Evolutionary conservation across 2,797 vertebrate genomes (phyloP).

Genomic region (Silurus lanzhouensis): DNA sequence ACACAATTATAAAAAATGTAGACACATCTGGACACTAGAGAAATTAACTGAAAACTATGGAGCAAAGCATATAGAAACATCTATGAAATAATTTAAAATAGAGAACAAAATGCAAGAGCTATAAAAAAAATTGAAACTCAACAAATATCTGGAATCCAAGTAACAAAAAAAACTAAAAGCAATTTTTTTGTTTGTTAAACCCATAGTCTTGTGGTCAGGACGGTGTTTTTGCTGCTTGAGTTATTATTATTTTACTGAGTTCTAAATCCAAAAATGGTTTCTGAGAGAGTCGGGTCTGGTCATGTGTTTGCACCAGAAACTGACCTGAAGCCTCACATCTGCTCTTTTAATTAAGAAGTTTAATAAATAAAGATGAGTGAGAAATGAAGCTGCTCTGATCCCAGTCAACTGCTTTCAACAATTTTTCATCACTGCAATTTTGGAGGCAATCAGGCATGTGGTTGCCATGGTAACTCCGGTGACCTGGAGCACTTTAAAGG

Average conservation of each 20-base stretch:
- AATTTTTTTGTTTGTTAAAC: not conserved
- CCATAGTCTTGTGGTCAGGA: not conserved
- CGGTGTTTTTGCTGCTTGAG: not conserved
- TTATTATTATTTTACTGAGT: not conserved
- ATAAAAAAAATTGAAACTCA: not conserved
- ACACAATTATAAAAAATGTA: no score
- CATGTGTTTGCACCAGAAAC: no score
- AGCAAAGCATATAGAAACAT: not conserved
- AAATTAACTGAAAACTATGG: not conserved
- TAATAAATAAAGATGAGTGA: constrained; percentile 13
- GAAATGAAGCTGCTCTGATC: not conserved
- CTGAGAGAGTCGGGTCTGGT: not conserved
- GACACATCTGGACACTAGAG: not conserved
- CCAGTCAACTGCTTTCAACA: constrained; percentile 35
- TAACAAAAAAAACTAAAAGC: not conserved
- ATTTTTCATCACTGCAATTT: constrained; percentile 25
- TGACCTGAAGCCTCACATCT: no score
- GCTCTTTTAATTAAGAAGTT: not conserved
- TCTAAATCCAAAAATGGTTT: not conserved
- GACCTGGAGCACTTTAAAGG: constrained; percentile 23
- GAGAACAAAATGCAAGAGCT: not conserved
- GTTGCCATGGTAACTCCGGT: constrained; percentile 45
- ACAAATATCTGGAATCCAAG: not conserved
- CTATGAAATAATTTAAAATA: not conserved
- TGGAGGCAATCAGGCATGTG: constrained; percentile 23